A percentile compares a stretch with the other conserved stretches of the same genome.
Evolutionary conservation across 2,888 invertebrate genomes (phyloP).

Genomic region (Acholoe squamosa): DNA sequence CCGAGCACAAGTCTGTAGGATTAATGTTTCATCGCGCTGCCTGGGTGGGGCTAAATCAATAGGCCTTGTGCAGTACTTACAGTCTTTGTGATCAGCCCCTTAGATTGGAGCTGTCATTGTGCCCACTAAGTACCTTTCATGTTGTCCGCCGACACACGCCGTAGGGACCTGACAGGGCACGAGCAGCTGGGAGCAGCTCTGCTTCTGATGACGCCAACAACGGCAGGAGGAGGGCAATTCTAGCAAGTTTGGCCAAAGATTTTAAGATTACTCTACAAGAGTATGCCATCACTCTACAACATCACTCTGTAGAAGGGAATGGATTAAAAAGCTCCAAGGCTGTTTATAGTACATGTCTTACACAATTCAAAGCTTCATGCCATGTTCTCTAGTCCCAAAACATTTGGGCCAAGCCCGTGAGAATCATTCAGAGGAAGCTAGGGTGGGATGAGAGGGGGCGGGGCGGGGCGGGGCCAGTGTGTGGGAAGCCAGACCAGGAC

Average conservation of each 20-base stretch:
- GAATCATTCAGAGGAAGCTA: no score
- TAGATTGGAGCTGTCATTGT: slow-evolving; percentile 52
- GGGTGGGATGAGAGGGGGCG: not conserved
- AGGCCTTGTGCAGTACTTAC: slow-evolving; percentile 26
- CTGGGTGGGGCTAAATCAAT: not conserved
- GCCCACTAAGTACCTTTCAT: slow-evolving; percentile 51
- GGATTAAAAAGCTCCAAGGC: no score
- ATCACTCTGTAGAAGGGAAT: no score
- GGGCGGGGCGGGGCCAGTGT: not conserved
- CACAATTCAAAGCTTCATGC: no score
- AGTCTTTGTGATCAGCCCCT: slow-evolving; percentile 51
- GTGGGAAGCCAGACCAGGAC: slow-evolving; percentile 11
- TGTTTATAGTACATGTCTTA: no score
- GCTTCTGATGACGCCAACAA: not conserved
- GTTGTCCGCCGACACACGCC: not conserved
- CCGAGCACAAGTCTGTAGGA: slow-evolving; percentile 1
- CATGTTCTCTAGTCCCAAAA: no score
- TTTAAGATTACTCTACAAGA: no score
- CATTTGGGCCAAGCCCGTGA: no score
- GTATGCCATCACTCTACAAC: no score
- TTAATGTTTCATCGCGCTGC: slow-evolving; percentile 26
- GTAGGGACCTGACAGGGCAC: not conserved
- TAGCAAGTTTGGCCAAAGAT: no score
- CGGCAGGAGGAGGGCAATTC: not conserved
- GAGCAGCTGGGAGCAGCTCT: not conserved